phyloP scores from a whole-genome alignment of 1,140 invertebrate species.

The Danaus melanippus region DNA sequence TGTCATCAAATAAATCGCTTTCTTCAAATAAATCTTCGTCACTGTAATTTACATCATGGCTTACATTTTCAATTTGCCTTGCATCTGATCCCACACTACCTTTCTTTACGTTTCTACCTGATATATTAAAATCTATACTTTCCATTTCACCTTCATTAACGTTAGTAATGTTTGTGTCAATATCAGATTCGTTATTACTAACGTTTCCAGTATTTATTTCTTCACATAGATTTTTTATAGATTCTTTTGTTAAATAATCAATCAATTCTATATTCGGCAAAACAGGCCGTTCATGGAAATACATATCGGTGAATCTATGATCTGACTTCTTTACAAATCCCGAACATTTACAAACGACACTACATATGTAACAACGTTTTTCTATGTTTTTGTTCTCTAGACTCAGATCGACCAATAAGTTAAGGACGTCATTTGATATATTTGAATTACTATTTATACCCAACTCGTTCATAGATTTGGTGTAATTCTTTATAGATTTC shows the following conservation, averaged over 20 bases:
- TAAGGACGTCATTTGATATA: constrained; percentile 43
- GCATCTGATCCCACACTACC: too few species aligned
- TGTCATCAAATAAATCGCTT: too few species aligned
- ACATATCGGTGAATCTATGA: constrained; percentile 11
- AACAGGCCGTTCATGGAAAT: constrained; percentile 21
- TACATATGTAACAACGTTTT: constrained; percentile 44
- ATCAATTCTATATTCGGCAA: constrained; percentile 48
- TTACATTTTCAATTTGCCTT: too few species aligned
- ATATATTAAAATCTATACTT: too few species aligned
- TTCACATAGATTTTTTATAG: too few species aligned
- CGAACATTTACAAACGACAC: constrained; percentile 38
- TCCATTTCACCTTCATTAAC: too few species aligned
- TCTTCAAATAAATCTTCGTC: too few species aligned
- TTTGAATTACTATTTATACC: constrained; percentile 36
- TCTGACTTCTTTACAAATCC: constrained; percentile 26
- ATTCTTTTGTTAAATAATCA: constrained; percentile 31
- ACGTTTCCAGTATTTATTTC: too few species aligned
- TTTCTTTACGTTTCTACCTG: too few species aligned
- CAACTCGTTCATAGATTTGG: constrained; percentile 53
- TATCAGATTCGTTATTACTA: too few species aligned
- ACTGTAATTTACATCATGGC: too few species aligned
- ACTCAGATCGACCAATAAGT: constrained; percentile 56
- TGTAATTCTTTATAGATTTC: constrained; percentile 57
- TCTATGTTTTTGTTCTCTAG: constrained; percentile 35
- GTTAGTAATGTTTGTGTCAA: too few species aligned